A percentile compares a stretch with the other conserved stretches of the same genome.
Evolutionary conservation across 2,888 invertebrate species (phyloP).

Genomic region (Lamellibrachia columna): DNA sequence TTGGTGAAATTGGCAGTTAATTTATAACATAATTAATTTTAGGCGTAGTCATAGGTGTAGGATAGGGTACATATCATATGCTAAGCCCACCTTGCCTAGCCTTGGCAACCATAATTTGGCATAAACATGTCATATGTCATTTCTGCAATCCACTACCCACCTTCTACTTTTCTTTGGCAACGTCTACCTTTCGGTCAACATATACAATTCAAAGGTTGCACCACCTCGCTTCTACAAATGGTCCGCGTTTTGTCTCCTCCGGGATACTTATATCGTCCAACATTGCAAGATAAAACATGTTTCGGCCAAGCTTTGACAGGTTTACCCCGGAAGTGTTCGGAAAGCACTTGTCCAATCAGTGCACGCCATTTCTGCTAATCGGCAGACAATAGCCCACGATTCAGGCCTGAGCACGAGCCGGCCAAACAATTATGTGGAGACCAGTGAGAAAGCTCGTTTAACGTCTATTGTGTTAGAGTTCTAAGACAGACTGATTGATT

Average conservation of each 20-base stretch:
- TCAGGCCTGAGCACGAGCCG: background rate
- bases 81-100: background rate
- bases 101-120: background rate
- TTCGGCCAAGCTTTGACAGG: conserved; percentile 12
- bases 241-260: background rate
- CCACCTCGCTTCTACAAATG: background rate
- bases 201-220: background rate
- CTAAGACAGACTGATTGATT: background rate
- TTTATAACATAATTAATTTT: background rate
- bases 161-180: background rate
- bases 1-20: background rate
- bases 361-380: background rate
- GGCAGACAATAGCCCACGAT: background rate
- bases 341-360: background rate
- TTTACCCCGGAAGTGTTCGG: background rate
- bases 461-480: background rate
- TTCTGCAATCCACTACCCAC: background rate
- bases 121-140: background rate
- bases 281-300: conserved; percentile 6
- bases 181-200: background rate
- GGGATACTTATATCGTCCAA: background rate
- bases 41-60: background rate
- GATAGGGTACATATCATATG: background rate
- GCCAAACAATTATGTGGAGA: background rate
- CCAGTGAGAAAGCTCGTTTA: background rate